These are phyloP conservation scores for Procavia capensis DNA, from an alignment of 2,113 vertebrate species.

Conservation along the genomic window DNA sequence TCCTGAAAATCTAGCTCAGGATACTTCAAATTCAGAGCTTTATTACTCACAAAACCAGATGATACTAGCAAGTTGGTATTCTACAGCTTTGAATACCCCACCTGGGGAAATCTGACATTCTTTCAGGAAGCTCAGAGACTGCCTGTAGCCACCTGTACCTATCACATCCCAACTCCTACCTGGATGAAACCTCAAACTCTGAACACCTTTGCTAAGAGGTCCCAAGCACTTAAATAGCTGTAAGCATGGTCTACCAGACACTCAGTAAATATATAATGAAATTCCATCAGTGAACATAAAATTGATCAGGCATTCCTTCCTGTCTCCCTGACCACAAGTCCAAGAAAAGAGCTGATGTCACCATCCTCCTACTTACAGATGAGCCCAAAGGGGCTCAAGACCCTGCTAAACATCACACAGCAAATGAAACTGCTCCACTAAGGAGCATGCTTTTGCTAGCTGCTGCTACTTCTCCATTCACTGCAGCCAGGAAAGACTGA, in stretches of 20 bases:
- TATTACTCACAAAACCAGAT: constrained; percentile 42
- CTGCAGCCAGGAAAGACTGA: neutral
- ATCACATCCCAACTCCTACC: neutral
- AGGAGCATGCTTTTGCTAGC: neutral
- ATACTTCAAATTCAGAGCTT: constrained; percentile 11
- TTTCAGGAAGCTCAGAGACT: neutral
- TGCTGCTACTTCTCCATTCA: neutral
- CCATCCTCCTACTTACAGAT: neutral
- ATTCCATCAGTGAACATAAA: neutral
- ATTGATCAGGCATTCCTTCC: neutral
- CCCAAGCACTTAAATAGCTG: neutral
- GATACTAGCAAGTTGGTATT: neutral
- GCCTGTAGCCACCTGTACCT: neutral
- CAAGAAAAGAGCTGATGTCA: neutral
- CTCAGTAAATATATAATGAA: neutral
- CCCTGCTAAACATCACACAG: neutral
- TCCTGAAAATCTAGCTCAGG: constrained; percentile 33
- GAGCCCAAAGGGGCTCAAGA: neutral
- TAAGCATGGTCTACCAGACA: neutral
- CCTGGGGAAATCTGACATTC: neutral
- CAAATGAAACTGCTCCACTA: neutral
- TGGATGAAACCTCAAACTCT: neutral
- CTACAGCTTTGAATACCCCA: neutral
- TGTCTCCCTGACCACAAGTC: neutral
- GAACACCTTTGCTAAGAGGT: neutral